A percentile compares a stretch with the other conserved stretches of the same genome.
phyloP scores from a whole-genome alignment of 2,888 invertebrate species.

The Himalopsyche kuldschensis region DNA sequence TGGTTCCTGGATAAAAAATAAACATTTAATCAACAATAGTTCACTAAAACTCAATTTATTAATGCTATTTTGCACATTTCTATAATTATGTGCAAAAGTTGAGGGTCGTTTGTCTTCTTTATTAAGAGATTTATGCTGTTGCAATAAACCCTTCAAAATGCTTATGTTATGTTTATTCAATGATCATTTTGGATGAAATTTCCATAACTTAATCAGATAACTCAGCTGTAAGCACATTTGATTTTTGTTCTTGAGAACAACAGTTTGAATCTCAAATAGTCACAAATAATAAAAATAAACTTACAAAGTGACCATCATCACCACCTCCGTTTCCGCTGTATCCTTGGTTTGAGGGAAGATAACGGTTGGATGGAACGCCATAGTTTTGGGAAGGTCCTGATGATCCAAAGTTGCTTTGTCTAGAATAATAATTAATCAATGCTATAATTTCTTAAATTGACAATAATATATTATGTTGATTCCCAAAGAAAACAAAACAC shows the following conservation, averaged over 20 bases:
- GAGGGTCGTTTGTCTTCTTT: too few relatives aligned
- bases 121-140: too few relatives aligned
- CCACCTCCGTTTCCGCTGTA: conserved; percentile 44
- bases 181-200: too few relatives aligned
- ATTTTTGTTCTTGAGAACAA: background rate
- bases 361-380: conserved; percentile 47
- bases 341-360: conserved; percentile 46
- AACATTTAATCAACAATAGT: background rate
- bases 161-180: too few relatives aligned
- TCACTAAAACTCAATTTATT: too few relatives aligned
- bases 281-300: background rate
- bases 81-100: too few relatives aligned
- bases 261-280: background rate
- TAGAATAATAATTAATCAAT: conserved; percentile 36
- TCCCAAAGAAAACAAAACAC: too few relatives aligned
- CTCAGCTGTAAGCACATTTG: background rate
- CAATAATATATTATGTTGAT: too few relatives aligned
- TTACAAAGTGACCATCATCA: conserved; percentile 45
- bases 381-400: conserved; percentile 41
- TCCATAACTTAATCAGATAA: too few relatives aligned
- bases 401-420: conserved; percentile 39
- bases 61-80: too few relatives aligned
- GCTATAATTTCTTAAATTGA: too few relatives aligned
- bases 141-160: too few relatives aligned
- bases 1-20: conserved; percentile 55